A percentile compares a stretch with the other conserved stretches of the same genome.
These are phyloP conservation scores for Darevskia mixta DNA, from an alignment of 2,797 vertebrate species.

Conservation along the genomic window DNA sequence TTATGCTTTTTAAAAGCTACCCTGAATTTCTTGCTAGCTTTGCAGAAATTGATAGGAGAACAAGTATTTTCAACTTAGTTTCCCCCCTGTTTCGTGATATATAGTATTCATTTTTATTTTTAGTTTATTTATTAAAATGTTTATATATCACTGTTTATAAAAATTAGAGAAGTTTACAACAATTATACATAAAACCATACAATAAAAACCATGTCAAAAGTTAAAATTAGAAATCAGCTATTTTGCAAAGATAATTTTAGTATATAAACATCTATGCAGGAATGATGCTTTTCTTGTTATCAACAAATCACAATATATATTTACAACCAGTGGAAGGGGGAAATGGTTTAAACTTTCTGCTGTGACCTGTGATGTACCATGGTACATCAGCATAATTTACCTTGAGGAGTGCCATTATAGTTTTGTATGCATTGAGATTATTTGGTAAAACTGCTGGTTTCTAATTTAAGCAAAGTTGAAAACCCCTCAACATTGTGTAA, in stretches of 20 bases:
- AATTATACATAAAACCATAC: no score
- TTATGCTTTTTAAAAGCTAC: not conserved
- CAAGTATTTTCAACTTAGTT: not conserved
- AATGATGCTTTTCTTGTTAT: slow-evolving; percentile 4
- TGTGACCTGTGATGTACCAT: not conserved
- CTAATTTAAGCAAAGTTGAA: slow-evolving; percentile 4
- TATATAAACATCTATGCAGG: not conserved
- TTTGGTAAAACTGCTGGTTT: slow-evolving; percentile 7
- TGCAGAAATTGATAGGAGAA: not conserved
- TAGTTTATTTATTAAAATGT: no score
- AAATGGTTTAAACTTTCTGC: not conserved
- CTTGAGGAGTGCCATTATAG: slow-evolving; percentile 58
- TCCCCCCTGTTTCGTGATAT: no score
- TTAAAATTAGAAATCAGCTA: no score
- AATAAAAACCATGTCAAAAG: no score
- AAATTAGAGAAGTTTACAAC: no score
- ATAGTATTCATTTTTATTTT: no score
- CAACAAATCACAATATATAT: not conserved
- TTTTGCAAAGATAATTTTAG: no score
- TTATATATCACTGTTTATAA: no score
- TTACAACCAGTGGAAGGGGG: not conserved
- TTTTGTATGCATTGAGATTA: not conserved
- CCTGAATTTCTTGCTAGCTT: not conserved
- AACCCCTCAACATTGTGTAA: slow-evolving; percentile 13
- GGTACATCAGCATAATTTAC: slow-evolving; percentile 36